Evolutionary conservation across 2,113 vertebrate genomes (phyloP).

Genomic region (Asarcornis scutulata): DNA sequence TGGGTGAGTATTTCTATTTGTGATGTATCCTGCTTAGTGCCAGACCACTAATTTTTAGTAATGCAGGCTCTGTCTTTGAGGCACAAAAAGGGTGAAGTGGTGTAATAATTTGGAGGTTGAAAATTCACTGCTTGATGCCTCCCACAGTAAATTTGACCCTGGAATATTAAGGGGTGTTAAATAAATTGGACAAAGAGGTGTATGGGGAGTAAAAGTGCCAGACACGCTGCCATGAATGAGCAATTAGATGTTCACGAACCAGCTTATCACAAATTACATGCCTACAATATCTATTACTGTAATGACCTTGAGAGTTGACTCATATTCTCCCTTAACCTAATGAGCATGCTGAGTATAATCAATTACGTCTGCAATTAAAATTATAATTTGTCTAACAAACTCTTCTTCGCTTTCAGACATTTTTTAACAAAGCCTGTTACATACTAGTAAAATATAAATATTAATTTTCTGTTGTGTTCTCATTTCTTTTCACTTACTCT

Average conservation of each 20-base stretch:
- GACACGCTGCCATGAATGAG: conserved; percentile 72
- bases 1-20: conserved; percentile 50
- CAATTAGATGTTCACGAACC: conserved; percentile 74
- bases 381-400: conserved; percentile 76
- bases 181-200: conserved; percentile 67
- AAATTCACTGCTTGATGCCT: conserved; percentile 63
- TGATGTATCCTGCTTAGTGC: conserved; percentile 11
- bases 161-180: conserved; percentile 69
- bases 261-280: conserved; percentile 75
- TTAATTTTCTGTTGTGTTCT: conserved; percentile 37
- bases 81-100: conserved; percentile 18
- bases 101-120: conserved; percentile 42
- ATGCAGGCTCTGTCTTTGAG: conserved; percentile 37
- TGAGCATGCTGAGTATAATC: conserved; percentile 77
- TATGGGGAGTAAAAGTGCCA: conserved; percentile 67
- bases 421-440: conserved; percentile 53
- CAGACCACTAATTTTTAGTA: conserved; percentile 54
- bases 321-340: conserved; percentile 78
- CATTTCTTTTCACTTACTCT: conserved; percentile 13
- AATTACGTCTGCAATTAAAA: conserved; percentile 82
- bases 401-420: conserved; percentile 36
- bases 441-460: conserved; percentile 45
- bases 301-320: conserved; percentile 81
- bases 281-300: conserved; percentile 73
- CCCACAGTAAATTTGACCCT: conserved; percentile 54